Percentiles rank a stretch among this genome's conserved stretches.
phyloP scores from a whole-genome alignment of 2,888 invertebrate species.

The Formica aserva region DNA sequence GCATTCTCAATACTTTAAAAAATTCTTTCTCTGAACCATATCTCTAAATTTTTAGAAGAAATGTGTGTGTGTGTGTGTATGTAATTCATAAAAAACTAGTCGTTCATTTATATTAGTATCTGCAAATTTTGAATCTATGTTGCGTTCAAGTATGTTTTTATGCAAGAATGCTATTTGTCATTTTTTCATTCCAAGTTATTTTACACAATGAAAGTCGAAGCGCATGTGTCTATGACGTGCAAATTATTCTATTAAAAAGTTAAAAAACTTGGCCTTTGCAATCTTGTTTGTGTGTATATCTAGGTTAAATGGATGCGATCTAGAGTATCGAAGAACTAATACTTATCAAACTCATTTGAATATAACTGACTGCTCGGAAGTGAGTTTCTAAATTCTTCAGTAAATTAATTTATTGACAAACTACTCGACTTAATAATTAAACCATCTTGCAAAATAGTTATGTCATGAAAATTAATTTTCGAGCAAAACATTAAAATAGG shows the following conservation, averaged over 20 bases:
- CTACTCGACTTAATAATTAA: neutral
- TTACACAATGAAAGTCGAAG: neutral
- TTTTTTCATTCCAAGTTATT: neutral
- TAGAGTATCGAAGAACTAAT: conserved; percentile 6
- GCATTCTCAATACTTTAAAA: neutral
- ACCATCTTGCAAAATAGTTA: neutral
- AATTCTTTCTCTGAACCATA: neutral
- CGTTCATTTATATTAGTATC: neutral
- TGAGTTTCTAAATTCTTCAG: neutral
- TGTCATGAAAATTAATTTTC: neutral
- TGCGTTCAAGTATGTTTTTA: neutral
- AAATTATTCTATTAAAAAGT: neutral
- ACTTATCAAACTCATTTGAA: conserved; percentile 18
- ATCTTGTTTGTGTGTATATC: neutral
- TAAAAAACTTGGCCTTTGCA: conserved; percentile 17
- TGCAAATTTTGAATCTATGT: neutral
- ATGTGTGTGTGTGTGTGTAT: neutral
- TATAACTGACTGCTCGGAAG: neutral
- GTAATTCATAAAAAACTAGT: too few species aligned
- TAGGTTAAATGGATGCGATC: neutral
- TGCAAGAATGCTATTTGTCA: neutral
- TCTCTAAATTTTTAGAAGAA: neutral
- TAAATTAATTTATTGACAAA: conserved; percentile 12
- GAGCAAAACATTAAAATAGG: neutral
- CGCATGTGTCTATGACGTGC: neutral